A percentile compares a stretch with the other conserved stretches of the same genome.
Evolutionary conservation across 2,113 vertebrate genomes (phyloP).

Genomic region (Cyanoderma ruficeps): DNA sequence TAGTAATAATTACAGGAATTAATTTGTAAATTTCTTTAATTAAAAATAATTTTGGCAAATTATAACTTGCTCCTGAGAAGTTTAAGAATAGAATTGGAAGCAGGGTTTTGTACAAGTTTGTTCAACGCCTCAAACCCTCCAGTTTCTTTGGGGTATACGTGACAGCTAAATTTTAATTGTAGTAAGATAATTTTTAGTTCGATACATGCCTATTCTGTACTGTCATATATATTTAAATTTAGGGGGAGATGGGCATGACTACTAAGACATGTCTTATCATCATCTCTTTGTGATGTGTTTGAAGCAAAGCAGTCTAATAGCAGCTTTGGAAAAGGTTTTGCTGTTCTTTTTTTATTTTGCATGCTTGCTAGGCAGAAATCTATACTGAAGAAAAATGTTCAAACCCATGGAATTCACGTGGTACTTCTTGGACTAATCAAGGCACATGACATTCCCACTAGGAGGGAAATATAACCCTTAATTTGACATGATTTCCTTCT

Average conservation of each 20-base stretch:
- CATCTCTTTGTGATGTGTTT: neutral
- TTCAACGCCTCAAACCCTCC: neutral
- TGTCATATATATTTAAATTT: neutral
- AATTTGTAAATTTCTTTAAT: constrained; percentile 21
- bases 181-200: neutral
- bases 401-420: neutral
- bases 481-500: constrained; percentile 12
- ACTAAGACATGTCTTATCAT: neutral
- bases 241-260: neutral
- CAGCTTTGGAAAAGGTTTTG: neutral
- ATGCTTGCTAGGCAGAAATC: neutral
- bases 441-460: neutral
- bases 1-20: constrained; percentile 10
- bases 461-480: neutral
- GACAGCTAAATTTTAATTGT: neutral
- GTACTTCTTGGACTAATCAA: neutral
- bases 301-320: neutral
- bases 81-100: constrained; percentile 19
- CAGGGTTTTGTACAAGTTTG: neutral
- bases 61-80: neutral
- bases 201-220: neutral
- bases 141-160: neutral
- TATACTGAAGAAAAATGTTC: neutral
- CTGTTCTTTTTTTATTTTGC: neutral
- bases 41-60: constrained; percentile 29